Base-by-base conservation (phyloP, 2,888 invertebrate species). In the Parnassius smintheus region DNA sequence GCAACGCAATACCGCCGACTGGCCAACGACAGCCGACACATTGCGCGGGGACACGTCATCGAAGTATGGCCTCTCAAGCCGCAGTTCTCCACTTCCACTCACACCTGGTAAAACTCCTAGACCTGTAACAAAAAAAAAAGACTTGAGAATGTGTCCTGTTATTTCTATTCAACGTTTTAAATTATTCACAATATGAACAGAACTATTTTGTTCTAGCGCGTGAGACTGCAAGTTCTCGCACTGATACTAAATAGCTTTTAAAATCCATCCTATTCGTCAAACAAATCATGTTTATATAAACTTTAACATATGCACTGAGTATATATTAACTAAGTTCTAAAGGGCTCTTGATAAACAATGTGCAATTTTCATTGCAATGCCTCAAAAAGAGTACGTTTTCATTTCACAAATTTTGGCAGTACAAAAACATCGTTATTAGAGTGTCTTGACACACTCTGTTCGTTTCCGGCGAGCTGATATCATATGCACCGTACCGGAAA, bases 11-110 rank as follows among this genome's bases (percentile, higher is more conserved):
- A 96, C 92, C 22, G 96, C 95, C 2, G 95, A 94, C 85, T 97
- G 96, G 2, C 97, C 97, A 46, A 96, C 96, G 61, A 97, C 95
- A 13, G 96, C 94, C 1, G 97, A 95, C 68, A 97, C 94, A 86
- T 97, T 97, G 68, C 96, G 92, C 0, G 96, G 95, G 7, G 95
- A 95, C 67, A 96, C 94, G 83, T 97, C 96, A 81, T 97, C 97
- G 82, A 97, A 97, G 86, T 95, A 96, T 4, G 97, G 97, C 75
- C 94, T 92, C 75, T 95, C 95, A 59, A 91, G 90, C 22, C 91
- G 79, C 65, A 81, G 75, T 67, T 78, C 80, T 22, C 90, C 79
- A 68, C 86, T 80, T 22, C 76, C 76, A 62, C 74, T 72, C 60
- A 77, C 80, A 8, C 86, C 86, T 13, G 86, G 68, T 48, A 85